Evolutionary conservation across 2,797 vertebrate genomes (phyloP).

Genomic region (Lycodopsis pacificus): DNA sequence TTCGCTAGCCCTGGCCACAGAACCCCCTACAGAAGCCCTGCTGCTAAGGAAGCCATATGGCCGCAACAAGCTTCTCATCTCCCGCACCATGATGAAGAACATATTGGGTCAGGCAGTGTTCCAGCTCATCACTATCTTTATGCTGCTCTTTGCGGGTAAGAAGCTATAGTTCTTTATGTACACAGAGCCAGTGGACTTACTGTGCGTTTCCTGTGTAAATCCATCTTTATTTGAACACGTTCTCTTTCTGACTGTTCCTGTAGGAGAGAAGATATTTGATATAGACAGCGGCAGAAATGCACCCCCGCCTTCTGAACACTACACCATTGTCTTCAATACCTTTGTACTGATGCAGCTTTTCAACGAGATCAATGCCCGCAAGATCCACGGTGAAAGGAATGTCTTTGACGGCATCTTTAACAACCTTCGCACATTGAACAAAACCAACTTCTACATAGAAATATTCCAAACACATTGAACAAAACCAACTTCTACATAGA

Average conservation of each 20-base stretch:
- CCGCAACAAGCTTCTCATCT: constrained; percentile 98
- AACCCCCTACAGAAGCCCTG: constrained; percentile 97
- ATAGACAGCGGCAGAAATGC: constrained; percentile 95
- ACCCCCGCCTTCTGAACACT: constrained; percentile 97
- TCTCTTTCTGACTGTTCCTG: constrained; percentile 19
- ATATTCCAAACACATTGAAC: no score
- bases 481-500: no score
- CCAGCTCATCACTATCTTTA: constrained; percentile 95
- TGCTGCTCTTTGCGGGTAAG: constrained; percentile 96
- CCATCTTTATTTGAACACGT: neutral
- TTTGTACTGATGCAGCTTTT: constrained; percentile 99
- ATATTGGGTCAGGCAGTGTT: constrained; percentile 97
- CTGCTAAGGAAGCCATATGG: constrained; percentile 97
- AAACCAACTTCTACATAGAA: no score
- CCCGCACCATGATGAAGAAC: constrained; percentile 99
- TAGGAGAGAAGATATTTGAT: constrained; percentile 96
- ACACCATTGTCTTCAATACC: constrained; percentile 98
- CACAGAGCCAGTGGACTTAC: neutral
- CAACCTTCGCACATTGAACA: no score
- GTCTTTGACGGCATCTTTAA: constrained; percentile 99
- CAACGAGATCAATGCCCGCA: constrained; percentile 98
- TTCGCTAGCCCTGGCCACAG: constrained; percentile 97
- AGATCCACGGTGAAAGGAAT: constrained; percentile 98
- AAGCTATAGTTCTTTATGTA: neutral
- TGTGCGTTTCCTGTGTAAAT: neutral